Base-by-base conservation (phyloP, 1,140 invertebrate species). In the Brachionus calyciflorus region DNA sequence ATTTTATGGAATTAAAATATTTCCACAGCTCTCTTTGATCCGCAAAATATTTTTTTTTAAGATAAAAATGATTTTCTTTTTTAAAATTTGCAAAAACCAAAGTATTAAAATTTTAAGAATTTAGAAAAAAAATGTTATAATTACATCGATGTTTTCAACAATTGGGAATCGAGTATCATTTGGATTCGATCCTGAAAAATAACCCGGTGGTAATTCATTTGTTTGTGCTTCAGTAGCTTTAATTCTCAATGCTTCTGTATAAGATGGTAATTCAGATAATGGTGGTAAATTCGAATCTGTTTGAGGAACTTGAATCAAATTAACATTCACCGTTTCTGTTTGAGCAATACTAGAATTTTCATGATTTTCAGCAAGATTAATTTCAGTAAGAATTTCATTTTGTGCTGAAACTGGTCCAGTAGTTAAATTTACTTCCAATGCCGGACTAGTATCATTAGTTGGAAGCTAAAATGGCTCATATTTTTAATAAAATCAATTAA, bases 141-240 rank as follows among this genome's bases (percentile, higher is more conserved):
- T 70, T 73, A 73, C 69, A 33, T 73, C 69, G 41, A 73, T 21
- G 14, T 37, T 49, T 19, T 73, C 69, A 26, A 73, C 69, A 51
- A 73, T 46, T 4, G 51, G 46, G 24, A 44, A 65, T 14, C 69
- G 30, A 40, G 69, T 73, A 2, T 73, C 69, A 51, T 48, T 73
- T 9, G 30, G 21, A 51, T 49, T 37, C 0, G 30, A 6, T 26
- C n/a, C 17, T 37, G 69, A 19, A 73, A 73, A 73, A 46, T 73
- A 73, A 3, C 69, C 69, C 19, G 69, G 69, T 12, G 69, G 69
- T 24, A 73, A 49, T 40, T 73, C 69, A 41, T 49, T 73, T 44
- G 60, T 21, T 2, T 65, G 7, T n/a, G 69, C 69, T 21, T 51
- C 51, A 1, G 19, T 21, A 37, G 28, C 51, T 55, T 73, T 73